Evolutionary conservation across 1,140 invertebrate genomes (phyloP), one percentile per base, ranked within the genome.

Genomic region (Centruroides sculpturatus): DNA sequence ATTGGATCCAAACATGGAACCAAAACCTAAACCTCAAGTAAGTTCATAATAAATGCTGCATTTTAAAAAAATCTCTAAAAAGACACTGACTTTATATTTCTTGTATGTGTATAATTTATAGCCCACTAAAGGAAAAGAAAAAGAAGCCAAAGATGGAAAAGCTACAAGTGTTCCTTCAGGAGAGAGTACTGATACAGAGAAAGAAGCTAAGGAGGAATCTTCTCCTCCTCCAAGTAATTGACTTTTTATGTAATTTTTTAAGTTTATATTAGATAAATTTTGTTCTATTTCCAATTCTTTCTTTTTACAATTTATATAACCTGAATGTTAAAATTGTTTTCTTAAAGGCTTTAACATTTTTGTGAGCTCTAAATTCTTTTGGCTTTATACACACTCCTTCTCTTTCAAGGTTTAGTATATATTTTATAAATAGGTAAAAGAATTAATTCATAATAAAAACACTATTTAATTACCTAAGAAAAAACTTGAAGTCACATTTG

Each of bases 1-100:
- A 46, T 72, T 93, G 55, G 86, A 91, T 71, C 86, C 87, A 23
- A 82, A 80, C 47, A 68, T 85, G 68, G 85, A 86, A 68, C 67
- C 69, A 10, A 70, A 70, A 60, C 68, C 68, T 49, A 61, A 65
- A 56, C 67, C 68, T 9, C 35, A 60, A 36, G 9, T 61, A 47
- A 11, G 34, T 36, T 54, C 10, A 23, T 48, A 23, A 36, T 34
- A 52, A 56, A 56, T 56, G 36, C 13, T 56, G 36, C 13, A 11
- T 12, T 41, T 56, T 47, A 47, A 47, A 13, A 3, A 12, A 4
- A 56, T 12, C 11, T 56, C 13, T 11, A 55, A 41, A 23, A 41
- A 36, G 7, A 23, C 11, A n/a, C 1, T 13, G 35, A 36, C 5
- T 13, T n/a, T 55, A 10, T 23, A 50, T 34, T 61, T 7, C 52